Conservation (phyloP, 2,797 vertebrate species). For the Epinephelus coioides region DNA sequence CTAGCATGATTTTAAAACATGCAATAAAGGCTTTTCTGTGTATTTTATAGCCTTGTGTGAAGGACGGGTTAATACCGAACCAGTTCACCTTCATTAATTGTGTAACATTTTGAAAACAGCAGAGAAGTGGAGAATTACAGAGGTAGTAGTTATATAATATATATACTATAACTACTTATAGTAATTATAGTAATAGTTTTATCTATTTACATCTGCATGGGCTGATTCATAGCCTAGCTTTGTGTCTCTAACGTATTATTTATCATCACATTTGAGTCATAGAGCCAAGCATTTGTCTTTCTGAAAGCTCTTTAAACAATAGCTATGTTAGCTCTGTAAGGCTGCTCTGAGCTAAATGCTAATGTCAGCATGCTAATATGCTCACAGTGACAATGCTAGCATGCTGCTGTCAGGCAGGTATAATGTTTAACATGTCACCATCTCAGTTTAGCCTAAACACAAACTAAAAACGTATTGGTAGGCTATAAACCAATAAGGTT, state of each 20-base stretch:
- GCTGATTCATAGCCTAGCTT: neutral
- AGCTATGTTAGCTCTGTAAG: too few species aligned
- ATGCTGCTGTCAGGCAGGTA: too few species aligned
- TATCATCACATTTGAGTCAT: neutral
- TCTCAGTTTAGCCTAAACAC: neutral
- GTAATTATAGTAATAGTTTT: too few species aligned
- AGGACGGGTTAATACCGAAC: neutral
- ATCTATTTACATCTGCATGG: too few species aligned
- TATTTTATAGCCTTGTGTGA: neutral
- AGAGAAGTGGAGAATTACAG: neutral
- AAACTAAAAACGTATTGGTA: neutral
- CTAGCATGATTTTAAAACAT: conserved; percentile 11
- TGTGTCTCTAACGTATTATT: neutral
- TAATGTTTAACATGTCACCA: neutral
- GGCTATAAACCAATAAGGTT: neutral
- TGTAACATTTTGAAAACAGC: neutral
- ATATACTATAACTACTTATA: too few species aligned
- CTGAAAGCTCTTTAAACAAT: neutral
- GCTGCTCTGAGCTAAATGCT: neutral
- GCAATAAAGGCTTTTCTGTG: conserved; percentile 8
- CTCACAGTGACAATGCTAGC: neutral
- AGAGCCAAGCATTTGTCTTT: neutral
- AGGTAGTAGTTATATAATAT: too few species aligned
- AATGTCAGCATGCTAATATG: neutral
- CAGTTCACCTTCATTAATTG: neutral